These are phyloP conservation scores for Drosophila suboccidentalis DNA, from an alignment of 2,888 invertebrate genomes.

Conservation along the genomic window DNA sequence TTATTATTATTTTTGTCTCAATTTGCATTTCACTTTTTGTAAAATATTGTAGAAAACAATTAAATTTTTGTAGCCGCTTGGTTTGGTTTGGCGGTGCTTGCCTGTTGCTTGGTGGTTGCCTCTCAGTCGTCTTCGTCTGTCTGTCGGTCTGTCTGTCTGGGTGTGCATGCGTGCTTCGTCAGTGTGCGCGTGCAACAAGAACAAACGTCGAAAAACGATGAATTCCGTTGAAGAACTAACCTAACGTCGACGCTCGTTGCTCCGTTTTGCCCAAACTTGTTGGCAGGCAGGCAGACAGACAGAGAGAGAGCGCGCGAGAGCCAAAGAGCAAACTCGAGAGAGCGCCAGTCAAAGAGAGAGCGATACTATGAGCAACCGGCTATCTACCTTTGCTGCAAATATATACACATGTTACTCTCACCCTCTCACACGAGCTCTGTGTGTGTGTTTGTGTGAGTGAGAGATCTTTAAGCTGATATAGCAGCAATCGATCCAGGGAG, in stretches of 20 bases:
- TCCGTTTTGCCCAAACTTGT: constrained; percentile 53
- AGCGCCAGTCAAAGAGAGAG: not conserved
- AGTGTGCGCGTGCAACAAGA: constrained; percentile 34
- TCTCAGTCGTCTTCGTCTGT: not conserved
- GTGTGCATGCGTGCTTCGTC: constrained; percentile 4
- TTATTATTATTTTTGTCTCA: not conserved
- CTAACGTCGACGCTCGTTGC: constrained; percentile 42
- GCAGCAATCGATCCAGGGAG: constrained; percentile 24
- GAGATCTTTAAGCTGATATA: constrained; percentile 54
- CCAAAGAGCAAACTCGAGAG: not conserved
- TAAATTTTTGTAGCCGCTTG: constrained; percentile 14
- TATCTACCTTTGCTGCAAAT: constrained; percentile 40
- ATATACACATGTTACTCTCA: constrained; percentile 29
- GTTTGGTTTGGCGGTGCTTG: constrained; percentile 4
- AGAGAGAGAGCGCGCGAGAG: constrained; percentile 26
- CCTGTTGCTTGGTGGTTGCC: constrained; percentile 29
- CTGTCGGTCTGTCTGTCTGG: constrained; percentile 1
- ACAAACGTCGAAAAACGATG: constrained; percentile 72
- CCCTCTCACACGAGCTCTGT: not conserved
- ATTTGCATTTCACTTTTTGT: constrained; percentile 32
- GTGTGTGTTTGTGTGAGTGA: constrained; percentile 9
- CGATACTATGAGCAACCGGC: constrained; percentile 22
- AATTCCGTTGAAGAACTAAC: constrained; percentile 75
- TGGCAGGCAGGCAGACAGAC: constrained; percentile 6
- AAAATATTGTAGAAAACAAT: constrained; percentile 13